Percentiles rank a stretch among this genome's conserved stretches.
These are phyloP conservation scores for Hipparchia semele DNA, from an alignment of 2,888 invertebrate species.

Conservation along the genomic window DNA sequence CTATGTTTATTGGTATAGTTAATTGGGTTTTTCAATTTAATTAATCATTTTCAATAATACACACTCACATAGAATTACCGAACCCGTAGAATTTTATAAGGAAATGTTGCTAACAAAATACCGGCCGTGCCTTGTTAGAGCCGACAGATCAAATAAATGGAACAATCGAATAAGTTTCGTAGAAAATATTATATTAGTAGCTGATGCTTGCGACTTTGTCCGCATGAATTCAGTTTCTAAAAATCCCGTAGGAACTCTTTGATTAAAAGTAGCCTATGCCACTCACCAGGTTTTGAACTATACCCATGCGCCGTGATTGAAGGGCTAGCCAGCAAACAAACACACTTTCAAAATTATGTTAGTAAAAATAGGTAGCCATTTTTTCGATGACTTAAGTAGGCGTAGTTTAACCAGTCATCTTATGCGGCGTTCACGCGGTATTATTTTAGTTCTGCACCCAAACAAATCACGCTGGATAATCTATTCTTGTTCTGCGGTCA, in stretches of 20 bases:
- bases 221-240: no score
- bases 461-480: constrained; percentile 37
- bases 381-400: neutral
- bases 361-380: neutral
- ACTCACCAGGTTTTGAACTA: no score
- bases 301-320: no score
- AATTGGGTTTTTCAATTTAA: neutral
- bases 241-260: no score
- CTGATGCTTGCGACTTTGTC: no score
- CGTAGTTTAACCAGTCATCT: neutral
- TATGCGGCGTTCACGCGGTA: constrained; percentile 26
- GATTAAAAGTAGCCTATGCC: no score
- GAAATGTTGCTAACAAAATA: neutral
- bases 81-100: no score
- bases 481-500: constrained; percentile 36
- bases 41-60: neutral
- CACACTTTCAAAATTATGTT: no score
- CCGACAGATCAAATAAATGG: neutral
- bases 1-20: neutral
- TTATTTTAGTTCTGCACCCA: constrained; percentile 36
- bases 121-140: neutral
- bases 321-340: no score
- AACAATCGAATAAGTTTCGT: neutral
- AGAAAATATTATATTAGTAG: neutral
- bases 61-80: neutral